Evolutionary conservation across 64 coral and sea anemone genomes (phyloP).

Genomic region (Porites australiensis): DNA sequence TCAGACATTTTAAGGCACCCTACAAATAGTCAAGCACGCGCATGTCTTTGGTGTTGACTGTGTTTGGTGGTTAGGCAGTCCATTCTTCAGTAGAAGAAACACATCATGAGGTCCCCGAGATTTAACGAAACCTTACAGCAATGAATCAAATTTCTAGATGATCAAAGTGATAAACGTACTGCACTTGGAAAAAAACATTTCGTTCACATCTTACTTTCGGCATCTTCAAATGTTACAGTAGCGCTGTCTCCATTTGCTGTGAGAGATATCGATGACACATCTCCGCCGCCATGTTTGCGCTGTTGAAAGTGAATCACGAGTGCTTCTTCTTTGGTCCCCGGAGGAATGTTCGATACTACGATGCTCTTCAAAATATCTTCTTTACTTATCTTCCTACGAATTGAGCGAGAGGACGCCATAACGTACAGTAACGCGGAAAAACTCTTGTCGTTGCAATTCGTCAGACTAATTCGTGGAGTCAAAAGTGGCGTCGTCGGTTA

Average conservation of each 20-base stretch:
- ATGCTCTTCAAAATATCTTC: background rate
- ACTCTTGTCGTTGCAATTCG: background rate
- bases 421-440: too few species aligned
- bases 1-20: too few species aligned
- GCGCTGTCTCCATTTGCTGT: background rate
- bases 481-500: too few species aligned
- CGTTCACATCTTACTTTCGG: slow-evolving; percentile 29
- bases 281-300: slow-evolving; percentile 51
- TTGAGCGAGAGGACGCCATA: slow-evolving; percentile 4
- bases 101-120: too few species aligned
- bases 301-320: slow-evolving; percentile 30
- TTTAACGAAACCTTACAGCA: too few species aligned
- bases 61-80: too few species aligned
- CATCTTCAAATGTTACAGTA: slow-evolving; percentile 26
- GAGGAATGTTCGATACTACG: slow-evolving; percentile 5
- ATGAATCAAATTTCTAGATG: too few species aligned
- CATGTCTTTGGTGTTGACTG: too few species aligned
- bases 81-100: too few species aligned
- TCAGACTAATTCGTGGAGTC: background rate
- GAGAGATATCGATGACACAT: background rate
- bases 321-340: slow-evolving; percentile 12
- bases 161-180: too few species aligned
- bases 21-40: too few species aligned
- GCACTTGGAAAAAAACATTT: too few species aligned
- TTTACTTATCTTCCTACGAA: background rate